Percentiles rank a stretch among this genome's conserved stretches.
Evolutionary conservation across 2,888 invertebrate species (phyloP).

Genomic region (Lamproptera curius): DNA sequence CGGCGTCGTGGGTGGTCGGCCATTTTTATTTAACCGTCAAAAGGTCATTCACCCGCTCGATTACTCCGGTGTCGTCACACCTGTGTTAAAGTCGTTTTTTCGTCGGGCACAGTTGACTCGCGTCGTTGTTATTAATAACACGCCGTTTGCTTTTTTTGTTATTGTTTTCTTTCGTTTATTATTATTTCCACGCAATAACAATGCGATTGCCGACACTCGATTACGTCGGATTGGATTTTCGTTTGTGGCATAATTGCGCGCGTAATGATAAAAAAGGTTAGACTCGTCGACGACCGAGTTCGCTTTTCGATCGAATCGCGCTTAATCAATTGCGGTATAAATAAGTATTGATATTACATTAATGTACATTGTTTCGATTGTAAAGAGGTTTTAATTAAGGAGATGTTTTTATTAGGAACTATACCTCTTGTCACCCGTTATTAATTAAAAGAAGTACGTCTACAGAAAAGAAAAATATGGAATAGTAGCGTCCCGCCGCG

Average conservation of each 20-base stretch:
- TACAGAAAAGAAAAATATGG: too few species aligned
- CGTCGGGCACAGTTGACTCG: constrained; percentile 44
- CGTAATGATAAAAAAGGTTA: not conserved
- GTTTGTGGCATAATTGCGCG: not conserved
- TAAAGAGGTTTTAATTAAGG: too few species aligned
- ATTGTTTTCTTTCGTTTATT: constrained; percentile 22
- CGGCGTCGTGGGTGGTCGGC: constrained; percentile 65
- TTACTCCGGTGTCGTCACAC: constrained; percentile 49
- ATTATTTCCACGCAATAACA: constrained; percentile 16
- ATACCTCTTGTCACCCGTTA: too few species aligned
- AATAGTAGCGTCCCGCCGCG: too few species aligned
- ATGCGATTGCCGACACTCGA: constrained; percentile 7
- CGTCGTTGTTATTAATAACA: constrained; percentile 26
- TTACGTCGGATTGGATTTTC: constrained; percentile 9
- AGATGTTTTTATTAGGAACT: too few species aligned
- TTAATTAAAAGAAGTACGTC: too few species aligned
- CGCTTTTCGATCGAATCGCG: too few species aligned
- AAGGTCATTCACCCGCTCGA: constrained; percentile 62
- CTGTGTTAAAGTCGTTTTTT: constrained; percentile 40
- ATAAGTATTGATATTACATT: too few species aligned
- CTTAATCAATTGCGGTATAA: too few species aligned
- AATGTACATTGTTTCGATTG: too few species aligned
- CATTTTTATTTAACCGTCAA: constrained; percentile 63
- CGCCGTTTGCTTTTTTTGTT: constrained; percentile 18
- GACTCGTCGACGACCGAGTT: not conserved